Conservation (phyloP, 1,140 invertebrate genomes). For the Pseudomyrmex cubaensis region DNA sequence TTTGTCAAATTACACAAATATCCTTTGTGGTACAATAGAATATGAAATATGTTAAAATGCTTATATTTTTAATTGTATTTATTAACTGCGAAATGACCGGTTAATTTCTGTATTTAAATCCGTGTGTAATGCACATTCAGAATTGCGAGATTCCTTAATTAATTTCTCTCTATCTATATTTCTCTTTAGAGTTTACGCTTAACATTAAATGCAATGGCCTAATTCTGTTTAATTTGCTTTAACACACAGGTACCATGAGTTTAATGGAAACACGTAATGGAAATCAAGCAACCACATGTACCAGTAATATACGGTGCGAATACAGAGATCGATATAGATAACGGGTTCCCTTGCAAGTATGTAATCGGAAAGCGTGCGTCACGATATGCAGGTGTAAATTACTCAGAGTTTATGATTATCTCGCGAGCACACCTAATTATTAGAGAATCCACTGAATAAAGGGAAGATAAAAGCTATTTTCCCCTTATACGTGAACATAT, state of each 20-base stretch:
- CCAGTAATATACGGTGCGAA: conserved; percentile 16
- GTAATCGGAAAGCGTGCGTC: conserved; percentile 36
- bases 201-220: conserved; percentile 37
- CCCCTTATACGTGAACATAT: not conserved
- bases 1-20: not conserved
- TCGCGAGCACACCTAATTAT: conserved; percentile 17
- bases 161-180: conserved; percentile 28
- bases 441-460: conserved; percentile 34
- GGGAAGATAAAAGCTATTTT: conserved; percentile 44
- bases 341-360: conserved; percentile 9
- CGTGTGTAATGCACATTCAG: not conserved
- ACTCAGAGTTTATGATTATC: conserved; percentile 38
- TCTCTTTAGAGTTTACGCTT: conserved; percentile 7
- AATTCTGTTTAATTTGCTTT: conserved; percentile 42
- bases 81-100: not conserved
- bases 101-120: not conserved
- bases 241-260: not conserved
- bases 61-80: not conserved
- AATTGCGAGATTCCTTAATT: conserved; percentile 43
- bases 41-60: not conserved
- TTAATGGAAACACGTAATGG: conserved; percentile 45
- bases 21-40: not conserved
- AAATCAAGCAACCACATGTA: conserved; percentile 47
- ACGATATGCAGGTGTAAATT: conserved; percentile 21
- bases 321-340: conserved; percentile 31